Base-by-base conservation (phyloP, 2,113 vertebrate genomes). In the Camarhynchus parvulus region DNA sequence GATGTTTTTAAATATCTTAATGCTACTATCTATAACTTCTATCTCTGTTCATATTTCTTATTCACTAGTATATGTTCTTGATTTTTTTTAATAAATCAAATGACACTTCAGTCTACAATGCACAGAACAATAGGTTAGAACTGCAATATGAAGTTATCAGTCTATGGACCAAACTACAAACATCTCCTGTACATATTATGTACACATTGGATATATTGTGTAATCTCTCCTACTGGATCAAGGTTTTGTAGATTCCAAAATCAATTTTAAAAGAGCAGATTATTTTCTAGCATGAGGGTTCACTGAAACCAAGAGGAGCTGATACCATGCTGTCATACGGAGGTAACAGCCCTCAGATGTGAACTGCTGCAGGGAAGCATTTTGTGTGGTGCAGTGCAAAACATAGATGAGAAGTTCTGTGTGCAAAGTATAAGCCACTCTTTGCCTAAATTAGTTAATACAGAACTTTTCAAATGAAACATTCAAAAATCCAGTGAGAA, bases 161-260 rank as follows among this genome's bases (percentile, higher is more conserved):
- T 53, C 6, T 70, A 14, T 69, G 30, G 69, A 52, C 7, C 41
- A 53, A 91, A 68, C 7, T 50, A 30, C 37, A 47, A 56, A 50
- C 0, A 1, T 69, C 28, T 69, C 9, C 10, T 53, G 2, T 37
- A 28, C 5, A 1, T 59, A 7, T 75, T 61, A 33, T 35, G 6
- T 63, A 31, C 30, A 13, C 19, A 15, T 47, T 42, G 12, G 8
- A 25, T 89, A 37, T 37, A 31, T 83, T 90, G 87, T 86, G 15
- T 83, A 80, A 24, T 47, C 15, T 70, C 5, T 63, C 8, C 8
- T 89, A 10, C 33, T 53, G 23, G 13, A 85, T 55, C 27, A 80
- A 66, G 15, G 15, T 77, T 96, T 61, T 85, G 15, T 62, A 39
- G 61, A 49, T 75, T 84, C 68, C 19, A 77, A 67, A 55, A 41